Conservation (phyloP, 2,797 vertebrate genomes). For the Enoplosus armatus region DNA sequence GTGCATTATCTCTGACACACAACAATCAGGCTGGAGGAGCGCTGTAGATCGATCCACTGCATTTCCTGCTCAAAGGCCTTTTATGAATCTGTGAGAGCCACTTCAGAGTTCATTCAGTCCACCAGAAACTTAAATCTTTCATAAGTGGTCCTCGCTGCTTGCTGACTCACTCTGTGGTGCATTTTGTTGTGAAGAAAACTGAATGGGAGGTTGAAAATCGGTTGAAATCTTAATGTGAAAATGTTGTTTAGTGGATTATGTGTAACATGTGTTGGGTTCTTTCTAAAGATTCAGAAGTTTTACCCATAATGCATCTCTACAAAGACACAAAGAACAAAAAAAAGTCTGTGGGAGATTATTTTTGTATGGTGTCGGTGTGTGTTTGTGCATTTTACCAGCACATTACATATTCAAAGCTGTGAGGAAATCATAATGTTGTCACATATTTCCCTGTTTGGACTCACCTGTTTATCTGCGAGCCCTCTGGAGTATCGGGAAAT, state of each 20-base stretch:
- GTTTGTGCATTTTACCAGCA: background rate
- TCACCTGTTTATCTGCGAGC: constrained; percentile 64
- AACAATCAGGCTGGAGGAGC: background rate
- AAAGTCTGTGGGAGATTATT: too few species aligned
- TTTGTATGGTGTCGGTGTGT: too few species aligned
- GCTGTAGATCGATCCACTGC: background rate
- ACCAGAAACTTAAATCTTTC: background rate
- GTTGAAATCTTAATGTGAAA: background rate
- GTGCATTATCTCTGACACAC: background rate
- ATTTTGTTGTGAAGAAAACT: background rate
- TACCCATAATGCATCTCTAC: background rate
- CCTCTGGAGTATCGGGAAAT: constrained; percentile 78
- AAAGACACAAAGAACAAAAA: too few species aligned
- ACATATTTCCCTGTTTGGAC: background rate
- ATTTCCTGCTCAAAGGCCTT: background rate
- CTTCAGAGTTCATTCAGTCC: background rate
- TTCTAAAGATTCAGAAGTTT: background rate
- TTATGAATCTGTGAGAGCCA: background rate
- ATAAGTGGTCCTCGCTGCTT: background rate
- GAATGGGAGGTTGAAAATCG: background rate
- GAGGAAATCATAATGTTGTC: background rate
- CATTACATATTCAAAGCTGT: background rate
- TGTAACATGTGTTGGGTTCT: too few species aligned
- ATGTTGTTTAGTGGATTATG: too few species aligned
- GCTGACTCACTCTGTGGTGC: background rate